Conservation (phyloP, 2,888 invertebrate genomes). For the Dynastes tityus region DNA sequence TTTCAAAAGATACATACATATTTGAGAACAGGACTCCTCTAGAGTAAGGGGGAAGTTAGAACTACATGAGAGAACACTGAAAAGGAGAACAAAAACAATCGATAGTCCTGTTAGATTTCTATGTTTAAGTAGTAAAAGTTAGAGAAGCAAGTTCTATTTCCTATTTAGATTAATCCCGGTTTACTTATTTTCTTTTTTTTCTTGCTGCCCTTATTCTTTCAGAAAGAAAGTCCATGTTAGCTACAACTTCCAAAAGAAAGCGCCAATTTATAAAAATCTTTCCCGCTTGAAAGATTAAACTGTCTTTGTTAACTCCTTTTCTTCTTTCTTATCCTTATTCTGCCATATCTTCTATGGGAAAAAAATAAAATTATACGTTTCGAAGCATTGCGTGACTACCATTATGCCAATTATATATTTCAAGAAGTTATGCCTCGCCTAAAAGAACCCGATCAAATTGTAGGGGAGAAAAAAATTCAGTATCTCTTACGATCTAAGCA, state of each 20-base stretch:
- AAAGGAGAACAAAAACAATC: neutral
- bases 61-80: neutral
- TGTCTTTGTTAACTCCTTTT: neutral
- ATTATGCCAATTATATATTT: slow-evolving; percentile 40
- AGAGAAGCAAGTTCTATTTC: neutral
- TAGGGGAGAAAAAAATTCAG: slow-evolving; percentile 17
- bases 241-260: neutral
- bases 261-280: slow-evolving; percentile 8
- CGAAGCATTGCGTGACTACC: slow-evolving; percentile 21
- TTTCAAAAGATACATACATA: slow-evolving; percentile 21
- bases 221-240: neutral
- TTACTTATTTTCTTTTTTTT: neutral
- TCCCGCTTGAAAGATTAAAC: slow-evolving; percentile 12
- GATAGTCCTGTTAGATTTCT: slow-evolving; percentile 1
- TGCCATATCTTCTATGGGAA: slow-evolving; percentile 7
- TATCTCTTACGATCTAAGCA: neutral
- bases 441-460: slow-evolving; percentile 22
- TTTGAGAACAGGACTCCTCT: neutral
- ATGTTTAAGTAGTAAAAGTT: too few species aligned
- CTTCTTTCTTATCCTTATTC: neutral
- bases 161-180: neutral
- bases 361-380: slow-evolving; percentile 35
- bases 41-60: neutral
- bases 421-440: slow-evolving; percentile 27
- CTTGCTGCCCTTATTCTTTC: neutral